These are phyloP conservation scores for Bothrops alternatus DNA, from an alignment of 2,797 vertebrate species.

Conservation along the genomic window DNA sequence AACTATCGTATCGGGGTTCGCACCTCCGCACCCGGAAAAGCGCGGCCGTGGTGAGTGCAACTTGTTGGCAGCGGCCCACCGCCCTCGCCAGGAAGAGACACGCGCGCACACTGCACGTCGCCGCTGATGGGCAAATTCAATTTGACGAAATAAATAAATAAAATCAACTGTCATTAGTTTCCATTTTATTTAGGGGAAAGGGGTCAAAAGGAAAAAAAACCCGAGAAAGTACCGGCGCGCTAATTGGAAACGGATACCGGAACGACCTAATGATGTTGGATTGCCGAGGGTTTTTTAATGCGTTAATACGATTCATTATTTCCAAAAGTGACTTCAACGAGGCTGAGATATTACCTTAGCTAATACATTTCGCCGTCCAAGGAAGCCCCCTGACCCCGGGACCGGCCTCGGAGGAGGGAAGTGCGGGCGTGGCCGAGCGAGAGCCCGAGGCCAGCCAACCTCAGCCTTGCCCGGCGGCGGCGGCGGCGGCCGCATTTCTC, in stretches of 20 bases:
- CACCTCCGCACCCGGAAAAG: not conserved
- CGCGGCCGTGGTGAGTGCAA: not conserved
- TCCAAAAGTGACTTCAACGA: conserved; percentile 74
- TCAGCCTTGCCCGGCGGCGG: not conserved
- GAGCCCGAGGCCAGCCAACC: not conserved
- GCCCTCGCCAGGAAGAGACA: not conserved
- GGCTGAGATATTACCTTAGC: conserved; percentile 72
- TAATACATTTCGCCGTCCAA: conserved; percentile 70
- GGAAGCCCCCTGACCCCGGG: conserved; percentile 53
- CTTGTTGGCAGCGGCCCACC: not conserved
- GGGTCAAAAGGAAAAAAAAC: conserved; percentile 73
- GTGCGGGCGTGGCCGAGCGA: not conserved
- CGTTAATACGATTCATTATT: conserved; percentile 80
- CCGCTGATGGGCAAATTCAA: conserved; percentile 70
- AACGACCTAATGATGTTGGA: conserved; percentile 76
- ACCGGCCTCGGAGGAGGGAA: conserved; percentile 21
- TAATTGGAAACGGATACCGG: conserved; percentile 78
- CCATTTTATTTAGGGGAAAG: conserved; percentile 77
- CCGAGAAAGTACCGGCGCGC: conserved; percentile 52
- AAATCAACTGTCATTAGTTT: conserved; percentile 85
- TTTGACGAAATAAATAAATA: conserved; percentile 84
- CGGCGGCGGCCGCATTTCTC: not conserved
- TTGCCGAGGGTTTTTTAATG: conserved; percentile 75
- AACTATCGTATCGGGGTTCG: not conserved
- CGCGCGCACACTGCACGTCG: conserved; percentile 42